phyloP scores from a whole-genome alignment of 2,113 vertebrate genomes.

The Talpa occidentalis region DNA sequence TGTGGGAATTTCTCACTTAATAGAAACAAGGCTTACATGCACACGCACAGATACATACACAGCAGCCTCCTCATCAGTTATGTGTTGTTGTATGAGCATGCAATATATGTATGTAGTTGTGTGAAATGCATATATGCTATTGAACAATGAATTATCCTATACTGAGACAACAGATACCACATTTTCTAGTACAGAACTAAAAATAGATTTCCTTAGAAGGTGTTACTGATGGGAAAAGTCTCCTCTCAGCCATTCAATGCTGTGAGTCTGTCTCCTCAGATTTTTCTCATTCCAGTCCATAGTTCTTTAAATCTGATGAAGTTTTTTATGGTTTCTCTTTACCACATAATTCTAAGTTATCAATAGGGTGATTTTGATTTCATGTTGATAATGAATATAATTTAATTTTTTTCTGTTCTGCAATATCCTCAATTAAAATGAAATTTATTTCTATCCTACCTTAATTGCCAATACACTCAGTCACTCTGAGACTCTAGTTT shows the following conservation, averaged over 20 bases:
- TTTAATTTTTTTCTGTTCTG: neutral
- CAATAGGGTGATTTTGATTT: neutral
- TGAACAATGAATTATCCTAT: neutral
- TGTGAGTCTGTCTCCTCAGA: neutral
- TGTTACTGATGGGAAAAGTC: accelerated
- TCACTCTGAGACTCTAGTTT: neutral
- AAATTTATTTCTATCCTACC: neutral
- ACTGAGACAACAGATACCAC: neutral
- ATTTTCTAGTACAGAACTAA: neutral
- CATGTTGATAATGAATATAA: neutral
- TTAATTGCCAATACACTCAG: neutral
- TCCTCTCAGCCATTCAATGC: neutral
- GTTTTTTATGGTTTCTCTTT: neutral
- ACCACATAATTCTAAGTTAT: neutral
- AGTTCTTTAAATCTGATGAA: neutral
- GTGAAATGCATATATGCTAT: neutral
- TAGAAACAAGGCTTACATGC: neutral
- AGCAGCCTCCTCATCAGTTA: neutral
- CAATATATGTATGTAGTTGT: neutral
- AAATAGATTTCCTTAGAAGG: slow-evolving; percentile 45
- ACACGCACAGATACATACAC: neutral
- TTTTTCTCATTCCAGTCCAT: neutral
- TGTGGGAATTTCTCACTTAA: neutral
- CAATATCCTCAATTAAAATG: neutral
- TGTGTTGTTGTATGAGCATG: neutral